Percentiles rank a stretch among this genome's conserved stretches.
phyloP scores from a whole-genome alignment of 2,113 vertebrate species.

The Thymallus thymallus region DNA sequence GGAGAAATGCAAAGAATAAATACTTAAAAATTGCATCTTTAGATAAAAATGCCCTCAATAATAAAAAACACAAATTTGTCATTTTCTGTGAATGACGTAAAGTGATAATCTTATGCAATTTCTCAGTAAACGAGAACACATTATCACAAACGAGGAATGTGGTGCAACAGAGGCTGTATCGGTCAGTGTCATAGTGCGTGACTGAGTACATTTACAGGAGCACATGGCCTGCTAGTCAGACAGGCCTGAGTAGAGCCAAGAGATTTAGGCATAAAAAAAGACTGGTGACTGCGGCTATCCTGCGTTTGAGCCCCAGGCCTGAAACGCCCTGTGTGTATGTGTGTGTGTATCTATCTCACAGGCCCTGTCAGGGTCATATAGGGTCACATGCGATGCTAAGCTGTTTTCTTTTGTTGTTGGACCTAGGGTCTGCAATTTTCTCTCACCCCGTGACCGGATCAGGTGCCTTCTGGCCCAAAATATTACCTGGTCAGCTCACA shows the following conservation, averaged over 20 bases:
- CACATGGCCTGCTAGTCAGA: neutral
- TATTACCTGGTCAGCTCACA: too few relatives aligned
- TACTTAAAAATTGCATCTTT: too few relatives aligned
- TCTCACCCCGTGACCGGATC: too few relatives aligned
- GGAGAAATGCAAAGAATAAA: too few relatives aligned
- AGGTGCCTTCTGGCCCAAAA: too few relatives aligned
- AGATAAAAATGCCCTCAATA: too few relatives aligned
- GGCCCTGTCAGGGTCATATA: neutral
- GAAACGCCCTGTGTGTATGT: neutral
- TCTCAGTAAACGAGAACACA: neutral
- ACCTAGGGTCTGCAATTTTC: neutral
- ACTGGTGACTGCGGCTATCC: neutral
- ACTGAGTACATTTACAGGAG: neutral
- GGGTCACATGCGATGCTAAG: neutral
- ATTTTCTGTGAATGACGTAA: slow-evolving; percentile 59
- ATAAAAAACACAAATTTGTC: too few relatives aligned
- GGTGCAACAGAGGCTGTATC: neutral
- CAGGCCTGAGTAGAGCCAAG: neutral
- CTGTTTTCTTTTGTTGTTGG: neutral
- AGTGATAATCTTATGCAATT: slow-evolving; percentile 42
- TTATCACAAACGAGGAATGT: neutral
- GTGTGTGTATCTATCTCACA: slow-evolving; percentile 4
- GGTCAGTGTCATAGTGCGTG: neutral
- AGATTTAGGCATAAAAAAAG: slow-evolving; percentile 10
- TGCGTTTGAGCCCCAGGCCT: neutral